These are phyloP conservation scores for Manis crassicaudata DNA, from an alignment of 2,797 vertebrate genomes.

Conservation along the genomic window DNA sequence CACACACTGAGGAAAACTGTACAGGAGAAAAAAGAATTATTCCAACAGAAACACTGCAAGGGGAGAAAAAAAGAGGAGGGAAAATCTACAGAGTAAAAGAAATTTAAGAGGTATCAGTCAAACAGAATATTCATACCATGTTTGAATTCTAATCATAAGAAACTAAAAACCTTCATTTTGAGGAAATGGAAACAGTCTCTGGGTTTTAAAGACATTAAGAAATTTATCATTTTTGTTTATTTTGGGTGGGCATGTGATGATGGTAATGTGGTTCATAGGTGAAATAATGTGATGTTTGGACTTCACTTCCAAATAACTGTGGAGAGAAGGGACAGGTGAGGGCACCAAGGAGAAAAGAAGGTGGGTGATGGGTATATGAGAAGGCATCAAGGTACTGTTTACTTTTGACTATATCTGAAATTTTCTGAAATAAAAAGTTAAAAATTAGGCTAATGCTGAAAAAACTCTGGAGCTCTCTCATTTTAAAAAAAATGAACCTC, in stretches of 20 bases:
- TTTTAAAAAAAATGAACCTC: neutral
- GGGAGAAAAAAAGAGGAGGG: neutral
- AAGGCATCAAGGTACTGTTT: neutral
- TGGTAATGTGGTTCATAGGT: neutral
- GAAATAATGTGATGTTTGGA: neutral
- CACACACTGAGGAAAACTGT: neutral
- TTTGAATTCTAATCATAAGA: slow-evolving; percentile 20
- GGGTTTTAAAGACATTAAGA: neutral
- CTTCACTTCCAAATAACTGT: neutral
- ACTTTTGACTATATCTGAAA: neutral
- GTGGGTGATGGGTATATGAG: neutral
- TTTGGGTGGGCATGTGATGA: neutral
- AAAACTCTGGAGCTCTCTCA: neutral
- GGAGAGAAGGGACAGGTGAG: neutral
- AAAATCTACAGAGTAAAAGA: neutral
- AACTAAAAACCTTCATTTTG: slow-evolving; percentile 23
- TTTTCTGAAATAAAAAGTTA: neutral
- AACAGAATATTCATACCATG: neutral
- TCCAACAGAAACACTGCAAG: neutral
- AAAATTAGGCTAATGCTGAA: neutral
- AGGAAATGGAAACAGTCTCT: slow-evolving; percentile 29
- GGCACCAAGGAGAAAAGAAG: neutral
- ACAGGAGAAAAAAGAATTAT: neutral
- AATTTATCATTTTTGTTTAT: slow-evolving; percentile 14
- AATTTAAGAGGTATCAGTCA: neutral